Percentiles rank a stretch among this genome's conserved stretches.
These are phyloP conservation scores for Larimichthys polyactis DNA, from an alignment of 2,113 vertebrate genomes.

Conservation along the genomic window DNA sequence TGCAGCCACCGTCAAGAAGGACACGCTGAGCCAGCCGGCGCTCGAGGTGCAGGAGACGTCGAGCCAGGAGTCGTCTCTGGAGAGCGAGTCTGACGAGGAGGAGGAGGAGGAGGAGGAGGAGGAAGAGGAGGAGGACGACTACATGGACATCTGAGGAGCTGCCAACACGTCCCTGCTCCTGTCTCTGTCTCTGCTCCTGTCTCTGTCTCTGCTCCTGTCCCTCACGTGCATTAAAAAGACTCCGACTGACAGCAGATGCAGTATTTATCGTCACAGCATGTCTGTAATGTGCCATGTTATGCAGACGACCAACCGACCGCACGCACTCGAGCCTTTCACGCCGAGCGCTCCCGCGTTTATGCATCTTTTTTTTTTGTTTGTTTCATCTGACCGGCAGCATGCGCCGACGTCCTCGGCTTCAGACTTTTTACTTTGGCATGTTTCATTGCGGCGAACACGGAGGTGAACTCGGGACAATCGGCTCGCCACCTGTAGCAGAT, in stretches of 20 bases:
- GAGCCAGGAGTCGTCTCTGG: constrained; percentile 97
- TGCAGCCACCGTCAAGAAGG: constrained; percentile 97
- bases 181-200: constrained; percentile 46
- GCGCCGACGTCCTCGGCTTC: constrained; percentile 34
- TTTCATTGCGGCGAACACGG: constrained; percentile 20
- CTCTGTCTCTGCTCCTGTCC: constrained; percentile 43
- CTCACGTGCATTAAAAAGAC: constrained; percentile 32
- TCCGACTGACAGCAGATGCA: constrained; percentile 17
- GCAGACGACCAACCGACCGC: constrained; percentile 50
- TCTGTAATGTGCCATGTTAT: constrained; percentile 69
- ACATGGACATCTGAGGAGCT: constrained; percentile 93
- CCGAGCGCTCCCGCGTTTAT: constrained; percentile 46
- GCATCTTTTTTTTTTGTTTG: constrained; percentile 30
- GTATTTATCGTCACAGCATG: constrained; percentile 58
- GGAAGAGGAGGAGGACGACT: constrained; percentile 88
- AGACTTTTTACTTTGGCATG: constrained; percentile 52
- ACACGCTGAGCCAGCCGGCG: constrained; percentile 94
- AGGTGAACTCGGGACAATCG: constrained; percentile 29
- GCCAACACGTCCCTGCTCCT: constrained; percentile 38
- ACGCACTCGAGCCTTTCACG: constrained; percentile 39
- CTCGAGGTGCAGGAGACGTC: constrained; percentile 97
- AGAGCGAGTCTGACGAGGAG: constrained; percentile 97
- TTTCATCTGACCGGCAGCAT: constrained; percentile 12
- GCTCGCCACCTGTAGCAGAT: constrained; percentile 77
- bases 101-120: constrained; percentile 90